Evolutionary conservation across 2,888 invertebrate species (phyloP).

Genomic region (Sialis fuliginosa): DNA sequence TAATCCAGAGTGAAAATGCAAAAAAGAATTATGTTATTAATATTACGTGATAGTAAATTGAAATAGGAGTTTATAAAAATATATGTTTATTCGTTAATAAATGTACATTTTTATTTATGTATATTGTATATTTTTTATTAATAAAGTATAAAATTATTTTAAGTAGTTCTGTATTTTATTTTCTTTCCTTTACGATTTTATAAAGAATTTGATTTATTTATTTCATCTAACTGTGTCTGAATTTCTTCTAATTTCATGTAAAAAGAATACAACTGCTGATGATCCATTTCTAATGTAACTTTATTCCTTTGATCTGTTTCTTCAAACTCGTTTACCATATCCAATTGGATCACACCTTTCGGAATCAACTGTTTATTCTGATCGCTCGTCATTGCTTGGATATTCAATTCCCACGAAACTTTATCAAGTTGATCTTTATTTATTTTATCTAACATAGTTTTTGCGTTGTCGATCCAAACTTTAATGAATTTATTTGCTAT

Average conservation of each 20-base stretch:
- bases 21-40: conserved; percentile 38
- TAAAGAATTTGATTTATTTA: conserved; percentile 4
- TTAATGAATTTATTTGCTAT: conserved; percentile 35
- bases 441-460: conserved; percentile 31
- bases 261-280: conserved; percentile 28
- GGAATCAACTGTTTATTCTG: conserved; percentile 27
- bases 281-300: conserved; percentile 30
- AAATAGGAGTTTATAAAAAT: neutral
- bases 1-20: conserved; percentile 26
- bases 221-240: conserved; percentile 23
- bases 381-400: conserved; percentile 29
- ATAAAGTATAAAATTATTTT: neutral
- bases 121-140: neutral
- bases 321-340: conserved; percentile 16
- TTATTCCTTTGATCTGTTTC: conserved; percentile 18
- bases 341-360: conserved; percentile 29
- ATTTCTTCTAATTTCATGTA: conserved; percentile 34
- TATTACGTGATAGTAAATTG: conserved; percentile 18
- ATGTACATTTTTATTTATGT: neutral
- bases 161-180: neutral
- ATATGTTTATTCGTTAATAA: neutral
- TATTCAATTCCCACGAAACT: conserved; percentile 35
- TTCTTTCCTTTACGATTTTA: neutral
- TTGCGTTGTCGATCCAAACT: conserved; percentile 32
- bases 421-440: conserved; percentile 29